Conservation (phyloP, 2,113 vertebrate genomes). For the Panurus biarmicus region DNA sequence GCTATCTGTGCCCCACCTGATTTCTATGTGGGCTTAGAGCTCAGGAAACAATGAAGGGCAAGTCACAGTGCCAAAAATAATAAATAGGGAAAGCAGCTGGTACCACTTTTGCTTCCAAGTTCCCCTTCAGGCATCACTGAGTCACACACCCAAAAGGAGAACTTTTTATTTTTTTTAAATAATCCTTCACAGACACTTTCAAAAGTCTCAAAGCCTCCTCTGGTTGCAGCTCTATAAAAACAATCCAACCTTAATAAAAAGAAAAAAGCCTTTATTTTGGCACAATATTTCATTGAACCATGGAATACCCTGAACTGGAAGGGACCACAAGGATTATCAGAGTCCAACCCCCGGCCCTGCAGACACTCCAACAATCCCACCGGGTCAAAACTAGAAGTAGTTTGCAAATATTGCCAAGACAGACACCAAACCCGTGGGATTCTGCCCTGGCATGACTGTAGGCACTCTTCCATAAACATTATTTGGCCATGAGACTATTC, state of each 20-base stretch:
- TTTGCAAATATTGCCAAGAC: background rate
- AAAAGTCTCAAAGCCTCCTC: background rate
- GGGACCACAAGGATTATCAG: background rate
- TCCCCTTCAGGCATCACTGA: background rate
- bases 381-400: background rate
- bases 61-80: background rate
- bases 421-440: background rate
- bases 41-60: background rate
- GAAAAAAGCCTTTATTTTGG: background rate
- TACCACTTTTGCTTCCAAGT: conserved; percentile 2
- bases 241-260: background rate
- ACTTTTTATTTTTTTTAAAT: background rate
- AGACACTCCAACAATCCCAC: background rate
- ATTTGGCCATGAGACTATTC: background rate
- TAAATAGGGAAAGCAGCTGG: background rate
- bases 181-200: background rate
- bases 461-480: background rate
- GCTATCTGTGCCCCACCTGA: background rate
- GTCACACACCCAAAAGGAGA: background rate
- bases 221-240: background rate
- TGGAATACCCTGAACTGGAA: background rate
- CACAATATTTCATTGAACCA: background rate
- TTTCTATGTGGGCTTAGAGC: background rate
- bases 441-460: background rate
- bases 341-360: background rate